Evolutionary conservation across 2,888 invertebrate species (phyloP), one percentile per base, ranked within the genome.

Genomic region (Nomada ruficornis): DNA sequence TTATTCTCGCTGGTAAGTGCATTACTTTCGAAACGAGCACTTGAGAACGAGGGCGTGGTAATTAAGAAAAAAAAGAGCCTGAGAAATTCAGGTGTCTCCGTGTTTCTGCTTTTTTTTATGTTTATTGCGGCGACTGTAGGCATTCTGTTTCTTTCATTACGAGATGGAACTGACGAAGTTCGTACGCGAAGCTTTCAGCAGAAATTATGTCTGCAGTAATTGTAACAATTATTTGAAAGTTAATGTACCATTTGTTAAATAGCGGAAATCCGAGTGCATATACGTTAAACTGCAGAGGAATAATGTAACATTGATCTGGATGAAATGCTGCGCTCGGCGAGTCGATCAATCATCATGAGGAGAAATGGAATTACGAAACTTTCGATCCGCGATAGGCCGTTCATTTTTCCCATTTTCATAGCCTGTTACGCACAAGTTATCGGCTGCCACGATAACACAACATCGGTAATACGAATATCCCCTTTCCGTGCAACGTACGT

Each of bases 361-460:
- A 62, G 76, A n/a, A 42, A 62, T 54, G 50, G 77, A 80, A 71
- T 80, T 71, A 52, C 29, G 54, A 47, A 50, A 64, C 65, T 59
- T 54, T 36, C 52, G 52, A 55, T 80, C 63, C 55, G 15, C 20
- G 81, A 82, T 68, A 59, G 73, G 54, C 44, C 76, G 75, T 74
- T 79, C 65, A 74, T 85, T 87, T 84, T 83, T 85, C 78, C 70
- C 70, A 80, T 75, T 86, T 87, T 85, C 82, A 70, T 71, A 74
- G 80, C 64, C 63, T 76, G 79, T 87, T 87, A 84, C 84, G 70
- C 74, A 60, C 75, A 65, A 75, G 86, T 87, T 84, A 84, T 76
- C 82, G 86, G 77, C 57, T 80, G 80, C 77, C 63, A 63, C 62
- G 77, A 80, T 70, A 80, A 62, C 63, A 60, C 72, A 72, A 65